These are phyloP conservation scores for Corvus cornix DNA, from an alignment of 2,113 vertebrate genomes.

Conservation along the genomic window DNA sequence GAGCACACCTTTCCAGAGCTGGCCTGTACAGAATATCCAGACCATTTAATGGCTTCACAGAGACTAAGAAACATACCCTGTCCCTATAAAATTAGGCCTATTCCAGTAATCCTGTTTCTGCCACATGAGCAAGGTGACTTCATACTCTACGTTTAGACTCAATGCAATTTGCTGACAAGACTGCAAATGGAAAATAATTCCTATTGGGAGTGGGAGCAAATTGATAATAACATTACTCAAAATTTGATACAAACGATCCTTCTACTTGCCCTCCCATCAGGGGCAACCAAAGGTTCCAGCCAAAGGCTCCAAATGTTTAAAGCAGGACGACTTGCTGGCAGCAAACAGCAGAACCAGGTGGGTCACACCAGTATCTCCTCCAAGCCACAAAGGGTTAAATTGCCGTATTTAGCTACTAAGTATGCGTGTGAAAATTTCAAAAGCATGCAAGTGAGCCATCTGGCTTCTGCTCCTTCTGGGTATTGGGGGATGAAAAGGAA, in stretches of 20 bases:
- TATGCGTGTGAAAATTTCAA: neutral
- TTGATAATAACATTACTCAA: neutral
- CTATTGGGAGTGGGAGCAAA: neutral
- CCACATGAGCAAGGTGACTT: neutral
- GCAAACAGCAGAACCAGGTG: neutral
- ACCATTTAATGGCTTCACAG: neutral
- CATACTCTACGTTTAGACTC: neutral
- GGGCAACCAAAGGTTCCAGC: neutral
- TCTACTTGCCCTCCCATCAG: neutral
- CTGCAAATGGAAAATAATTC: neutral
- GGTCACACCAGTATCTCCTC: neutral
- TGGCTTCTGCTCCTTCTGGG: slow-evolving; percentile 33
- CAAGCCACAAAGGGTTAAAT: neutral
- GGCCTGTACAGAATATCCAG: neutral
- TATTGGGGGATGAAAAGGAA: slow-evolving; percentile 18
- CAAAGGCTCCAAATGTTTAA: neutral
- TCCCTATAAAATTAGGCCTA: neutral
- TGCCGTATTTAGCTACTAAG: neutral
- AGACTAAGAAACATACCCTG: neutral
- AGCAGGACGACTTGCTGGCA: neutral
- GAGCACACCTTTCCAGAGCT: neutral
- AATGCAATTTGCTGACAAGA: neutral
- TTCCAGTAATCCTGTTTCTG: neutral
- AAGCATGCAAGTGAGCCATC: neutral
- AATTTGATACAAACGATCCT: neutral